Conservation (phyloP, 2,113 vertebrate species). For the Neomonachus schauinslandi region DNA sequence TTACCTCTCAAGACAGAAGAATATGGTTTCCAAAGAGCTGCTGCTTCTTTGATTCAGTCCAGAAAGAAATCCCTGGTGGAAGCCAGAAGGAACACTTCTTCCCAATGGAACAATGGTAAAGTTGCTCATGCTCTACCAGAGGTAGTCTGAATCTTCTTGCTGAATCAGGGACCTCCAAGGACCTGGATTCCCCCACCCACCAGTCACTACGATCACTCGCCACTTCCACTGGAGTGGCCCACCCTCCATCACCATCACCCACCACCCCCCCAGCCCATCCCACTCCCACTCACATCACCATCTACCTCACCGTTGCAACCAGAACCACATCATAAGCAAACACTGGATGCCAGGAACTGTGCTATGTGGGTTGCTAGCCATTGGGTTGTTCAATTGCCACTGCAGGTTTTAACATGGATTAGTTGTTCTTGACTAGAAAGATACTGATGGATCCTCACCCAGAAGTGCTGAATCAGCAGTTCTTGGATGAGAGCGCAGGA, state of each 20-base stretch:
- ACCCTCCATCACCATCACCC: not conserved
- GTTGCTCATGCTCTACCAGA: not conserved
- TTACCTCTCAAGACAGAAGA: not conserved
- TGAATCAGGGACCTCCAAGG: not conserved
- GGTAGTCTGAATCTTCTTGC: not conserved
- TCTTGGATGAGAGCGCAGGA: not conserved
- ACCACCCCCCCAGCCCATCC: fast-evolving
- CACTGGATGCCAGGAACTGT: not conserved
- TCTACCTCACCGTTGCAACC: not conserved
- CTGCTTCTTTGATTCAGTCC: not conserved
- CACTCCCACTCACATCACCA: not conserved
- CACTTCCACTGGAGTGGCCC: not conserved
- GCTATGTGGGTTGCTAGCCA: not conserved
- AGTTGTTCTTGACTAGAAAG: not conserved
- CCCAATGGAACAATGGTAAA: not conserved
- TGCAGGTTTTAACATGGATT: not conserved
- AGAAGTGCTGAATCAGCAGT: not conserved
- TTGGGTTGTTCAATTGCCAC: not conserved
- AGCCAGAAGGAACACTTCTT: not conserved
- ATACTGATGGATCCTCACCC: not conserved
- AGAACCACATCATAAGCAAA: not conserved
- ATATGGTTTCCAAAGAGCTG: not conserved
- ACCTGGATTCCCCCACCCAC: not conserved
- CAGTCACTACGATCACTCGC: not conserved
- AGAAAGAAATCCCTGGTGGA: not conserved